Evolutionary conservation across 2,797 vertebrate genomes (phyloP).

Genomic region (Arctocebus calabarensis): DNA sequence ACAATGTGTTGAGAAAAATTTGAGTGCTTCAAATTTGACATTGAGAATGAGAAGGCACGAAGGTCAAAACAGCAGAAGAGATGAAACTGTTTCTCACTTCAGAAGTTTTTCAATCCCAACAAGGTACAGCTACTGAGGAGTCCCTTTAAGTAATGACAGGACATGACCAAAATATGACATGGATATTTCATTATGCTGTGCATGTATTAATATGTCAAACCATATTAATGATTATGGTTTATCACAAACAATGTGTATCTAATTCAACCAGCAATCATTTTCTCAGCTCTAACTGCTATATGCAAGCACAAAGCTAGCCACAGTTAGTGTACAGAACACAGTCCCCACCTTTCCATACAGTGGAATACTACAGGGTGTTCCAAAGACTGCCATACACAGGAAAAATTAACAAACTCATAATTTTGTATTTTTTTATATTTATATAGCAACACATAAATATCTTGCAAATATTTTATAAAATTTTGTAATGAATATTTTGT

Average conservation of each 20-base stretch:
- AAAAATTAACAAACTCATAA: too few relatives aligned
- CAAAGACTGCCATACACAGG: too few relatives aligned
- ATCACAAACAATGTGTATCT: not conserved
- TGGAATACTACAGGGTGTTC: not conserved
- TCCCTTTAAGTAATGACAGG: not conserved
- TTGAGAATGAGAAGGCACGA: not conserved
- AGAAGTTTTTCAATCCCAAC: not conserved
- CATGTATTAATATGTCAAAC: not conserved
- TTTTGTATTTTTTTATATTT: too few relatives aligned
- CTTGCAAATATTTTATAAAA: too few relatives aligned
- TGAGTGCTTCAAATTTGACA: not conserved
- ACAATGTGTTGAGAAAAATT: not conserved
- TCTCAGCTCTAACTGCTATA: not conserved
- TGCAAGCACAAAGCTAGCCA: not conserved
- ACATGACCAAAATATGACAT: not conserved
- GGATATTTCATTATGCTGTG: not conserved
- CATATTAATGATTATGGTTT: not conserved
- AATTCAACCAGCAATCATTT: not conserved
- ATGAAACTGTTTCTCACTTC: not conserved
- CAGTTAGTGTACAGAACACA: not conserved
- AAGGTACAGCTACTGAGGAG: not conserved
- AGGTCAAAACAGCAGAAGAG: not conserved
- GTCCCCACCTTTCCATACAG: rapidly evolving
- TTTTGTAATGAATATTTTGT: too few relatives aligned
- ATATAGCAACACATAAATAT: too few relatives aligned